Base-by-base conservation (phyloP, 2,888 invertebrate species). In the Thysanoteuthis rhombus region DNA sequence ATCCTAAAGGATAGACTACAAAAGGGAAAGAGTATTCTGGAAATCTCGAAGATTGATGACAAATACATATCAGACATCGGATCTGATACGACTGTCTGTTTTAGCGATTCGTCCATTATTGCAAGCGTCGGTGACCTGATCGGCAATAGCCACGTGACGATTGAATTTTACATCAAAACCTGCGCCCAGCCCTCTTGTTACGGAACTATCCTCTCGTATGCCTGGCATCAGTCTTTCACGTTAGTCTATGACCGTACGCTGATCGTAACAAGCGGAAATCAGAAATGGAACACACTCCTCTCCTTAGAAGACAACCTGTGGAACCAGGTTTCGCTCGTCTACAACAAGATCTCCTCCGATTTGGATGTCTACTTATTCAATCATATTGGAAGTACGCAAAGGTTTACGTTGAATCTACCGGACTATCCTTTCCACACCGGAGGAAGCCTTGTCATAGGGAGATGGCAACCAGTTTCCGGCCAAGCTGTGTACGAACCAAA, bases 201-300 rank as follows among this genome's bases (percentile, higher is more conserved):
- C 25, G 95, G 95, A 12, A 94, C 95, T 22, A 94, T 95, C 22
- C 28, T 95, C 91, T 95, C 95, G 4, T 95, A 95, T 92, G 93
- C 94, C 38, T 92, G 45, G 28, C 90, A 28, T 1, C 91, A 94
- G n/a, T 94, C 95, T 19, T 94, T 95, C 92, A 93, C 94, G 0
- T 47, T 95, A 16, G 92, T 89, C 32, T 93, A 94, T 93, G 39
- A 90, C 93, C 90, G 94, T 25, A 92, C 92, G 28, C 8, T 94
- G 12, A 92, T 93, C 3, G 89, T 94, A 12, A 93, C 93, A 28
- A 91, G 94, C 45, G 94, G 94, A 12, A 93, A 93, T 32, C 12
- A 91, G 19, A 39, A 52, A 22, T 91, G 91, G 22, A 93, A 94
- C 40, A 94, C 94, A 12, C 93, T 90, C 2, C 58, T 95, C 25